Evolutionary conservation across 2,888 invertebrate genomes (phyloP).

Genomic region (Hirtodrosophila confusa): DNA sequence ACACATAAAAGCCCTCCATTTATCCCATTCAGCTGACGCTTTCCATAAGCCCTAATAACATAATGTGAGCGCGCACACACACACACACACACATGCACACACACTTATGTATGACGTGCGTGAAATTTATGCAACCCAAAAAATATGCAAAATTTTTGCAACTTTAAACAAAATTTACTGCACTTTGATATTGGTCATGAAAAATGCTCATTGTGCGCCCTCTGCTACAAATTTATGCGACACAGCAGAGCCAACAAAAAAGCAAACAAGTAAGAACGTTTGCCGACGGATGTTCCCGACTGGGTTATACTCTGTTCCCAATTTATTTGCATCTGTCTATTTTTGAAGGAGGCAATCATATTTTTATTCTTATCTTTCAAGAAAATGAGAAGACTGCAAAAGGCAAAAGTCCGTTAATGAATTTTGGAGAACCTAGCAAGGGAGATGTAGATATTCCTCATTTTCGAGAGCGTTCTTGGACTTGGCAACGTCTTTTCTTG

Average conservation of each 20-base stretch:
- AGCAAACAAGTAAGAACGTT: too few species aligned
- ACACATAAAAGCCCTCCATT: constrained; percentile 55
- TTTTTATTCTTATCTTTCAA: too few species aligned
- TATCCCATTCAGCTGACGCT: constrained; percentile 19
- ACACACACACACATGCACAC: not conserved
- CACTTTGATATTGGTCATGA: constrained; percentile 73
- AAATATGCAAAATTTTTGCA: constrained; percentile 47
- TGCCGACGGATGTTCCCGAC: too few species aligned
- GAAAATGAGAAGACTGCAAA: too few species aligned
- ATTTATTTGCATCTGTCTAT: too few species aligned
- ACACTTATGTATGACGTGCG: constrained; percentile 19
- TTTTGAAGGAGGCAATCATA: too few species aligned
- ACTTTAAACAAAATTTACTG: constrained; percentile 73
- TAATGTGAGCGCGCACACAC: constrained; percentile 38
- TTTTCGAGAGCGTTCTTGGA: too few species aligned
- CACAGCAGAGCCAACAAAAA: not conserved
- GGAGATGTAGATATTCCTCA: too few species aligned
- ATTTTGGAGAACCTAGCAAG: too few species aligned
- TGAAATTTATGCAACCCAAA: constrained; percentile 57
- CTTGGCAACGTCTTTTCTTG: too few species aligned
- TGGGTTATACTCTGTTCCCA: too few species aligned
- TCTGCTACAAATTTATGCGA: constrained; percentile 65
- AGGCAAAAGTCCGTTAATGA: too few species aligned
- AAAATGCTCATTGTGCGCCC: constrained; percentile 60
- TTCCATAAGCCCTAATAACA: constrained; percentile 52